phyloP scores from a whole-genome alignment of 2,113 vertebrate species.

The Amazona guildingii region DNA sequence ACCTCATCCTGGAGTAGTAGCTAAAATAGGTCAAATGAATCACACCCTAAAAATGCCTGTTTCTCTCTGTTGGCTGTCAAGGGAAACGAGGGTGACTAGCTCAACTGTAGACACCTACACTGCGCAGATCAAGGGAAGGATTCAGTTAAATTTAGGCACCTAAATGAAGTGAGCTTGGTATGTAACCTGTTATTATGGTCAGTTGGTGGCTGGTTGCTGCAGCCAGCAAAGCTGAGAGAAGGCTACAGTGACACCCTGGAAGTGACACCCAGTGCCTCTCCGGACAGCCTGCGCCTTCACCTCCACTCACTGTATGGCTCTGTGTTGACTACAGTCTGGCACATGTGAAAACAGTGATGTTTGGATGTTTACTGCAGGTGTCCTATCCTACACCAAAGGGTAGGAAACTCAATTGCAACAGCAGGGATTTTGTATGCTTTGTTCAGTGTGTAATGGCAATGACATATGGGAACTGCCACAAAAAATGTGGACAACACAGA shows the following conservation, averaged over 20 bases:
- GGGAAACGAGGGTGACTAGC: conserved; percentile 37
- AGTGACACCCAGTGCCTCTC: neutral
- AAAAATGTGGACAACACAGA: neutral
- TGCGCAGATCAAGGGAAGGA: conserved; percentile 42
- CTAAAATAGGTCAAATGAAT: conserved; percentile 71
- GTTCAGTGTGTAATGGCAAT: neutral
- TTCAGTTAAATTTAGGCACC: conserved; percentile 35
- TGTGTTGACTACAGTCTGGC: neutral
- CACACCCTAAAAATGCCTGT: conserved; percentile 61
- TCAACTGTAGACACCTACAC: conserved; percentile 51
- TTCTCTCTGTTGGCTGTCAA: conserved; percentile 52
- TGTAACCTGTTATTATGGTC: neutral
- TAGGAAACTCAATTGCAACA: neutral
- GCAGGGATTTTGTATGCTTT: neutral
- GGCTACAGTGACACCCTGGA: neutral
- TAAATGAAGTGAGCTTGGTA: neutral
- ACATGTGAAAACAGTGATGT: neutral
- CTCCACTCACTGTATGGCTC: neutral
- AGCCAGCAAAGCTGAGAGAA: neutral
- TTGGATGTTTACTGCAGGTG: neutral
- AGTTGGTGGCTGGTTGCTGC: neutral
- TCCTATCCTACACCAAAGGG: neutral
- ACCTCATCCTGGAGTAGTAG: conserved; percentile 53
- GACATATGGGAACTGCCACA: neutral
- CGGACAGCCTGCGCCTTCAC: neutral